phyloP scores from a whole-genome alignment of 2,797 vertebrate species.

The Microctenopoma stevenorrisi region DNA sequence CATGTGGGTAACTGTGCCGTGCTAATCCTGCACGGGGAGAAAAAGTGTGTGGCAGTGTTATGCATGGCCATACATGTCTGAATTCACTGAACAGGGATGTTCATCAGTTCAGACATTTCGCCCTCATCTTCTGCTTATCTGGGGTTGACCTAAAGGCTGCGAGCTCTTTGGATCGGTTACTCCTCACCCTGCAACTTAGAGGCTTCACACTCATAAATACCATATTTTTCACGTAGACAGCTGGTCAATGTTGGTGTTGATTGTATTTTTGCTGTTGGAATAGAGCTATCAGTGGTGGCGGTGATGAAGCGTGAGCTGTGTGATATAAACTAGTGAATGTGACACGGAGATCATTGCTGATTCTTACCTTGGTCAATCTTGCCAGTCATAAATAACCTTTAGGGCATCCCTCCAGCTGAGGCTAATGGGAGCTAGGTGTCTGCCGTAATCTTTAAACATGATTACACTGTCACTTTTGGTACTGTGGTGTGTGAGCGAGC shows the following conservation, averaged over 20 bases:
- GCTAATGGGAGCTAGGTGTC: slow-evolving; percentile 53
- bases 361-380: slow-evolving; percentile 61
- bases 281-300: slow-evolving; percentile 64
- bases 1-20: slow-evolving; percentile 61
- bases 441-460: slow-evolving; percentile 29
- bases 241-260: slow-evolving; percentile 74
- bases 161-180: slow-evolving; percentile 49
- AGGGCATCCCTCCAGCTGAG: slow-evolving; percentile 51
- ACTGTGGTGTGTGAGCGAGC: slow-evolving; percentile 3
- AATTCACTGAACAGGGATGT: slow-evolving; percentile 41
- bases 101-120: slow-evolving; percentile 34
- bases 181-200: slow-evolving; percentile 49
- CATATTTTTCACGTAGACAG: slow-evolving; percentile 76
- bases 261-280: slow-evolving; percentile 74
- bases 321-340: slow-evolving; percentile 72
- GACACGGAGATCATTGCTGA: slow-evolving; percentile 70
- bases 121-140: slow-evolving; percentile 13
- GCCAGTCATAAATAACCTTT: slow-evolving; percentile 58
- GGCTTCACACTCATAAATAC: slow-evolving; percentile 66
- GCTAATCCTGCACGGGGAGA: slow-evolving; percentile 60
- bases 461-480: slow-evolving; percentile 35
- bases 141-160: slow-evolving; percentile 24
- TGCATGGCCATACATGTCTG: slow-evolving; percentile 39
- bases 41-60: slow-evolving; percentile 25
- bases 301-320: slow-evolving; percentile 69